phyloP scores from a whole-genome alignment of 2,888 invertebrate genomes.

The Tolmerus cingulatus region DNA sequence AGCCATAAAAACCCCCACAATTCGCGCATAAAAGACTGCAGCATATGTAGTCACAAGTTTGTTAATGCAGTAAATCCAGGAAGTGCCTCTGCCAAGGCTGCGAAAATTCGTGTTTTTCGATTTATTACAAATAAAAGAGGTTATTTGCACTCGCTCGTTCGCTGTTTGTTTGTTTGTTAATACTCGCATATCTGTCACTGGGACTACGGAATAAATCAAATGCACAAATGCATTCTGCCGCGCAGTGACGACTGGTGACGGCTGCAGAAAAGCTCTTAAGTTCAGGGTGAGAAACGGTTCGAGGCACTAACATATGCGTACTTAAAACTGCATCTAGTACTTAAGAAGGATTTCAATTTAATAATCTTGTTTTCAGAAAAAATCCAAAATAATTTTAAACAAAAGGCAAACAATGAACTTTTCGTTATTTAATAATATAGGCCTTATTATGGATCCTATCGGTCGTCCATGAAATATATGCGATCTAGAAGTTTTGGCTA shows the following conservation, averaged over 20 bases:
- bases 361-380: background rate
- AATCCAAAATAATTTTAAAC: background rate
- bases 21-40: background rate
- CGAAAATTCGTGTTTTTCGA: slow-evolving; percentile 12
- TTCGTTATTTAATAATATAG: background rate
- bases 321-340: background rate
- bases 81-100: background rate
- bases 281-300: background rate
- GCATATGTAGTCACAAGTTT: background rate
- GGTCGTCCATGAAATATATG: background rate
- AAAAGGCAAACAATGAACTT: no score
- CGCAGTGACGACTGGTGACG: background rate
- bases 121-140: slow-evolving; percentile 10
- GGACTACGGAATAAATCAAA: background rate
- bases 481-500: no score
- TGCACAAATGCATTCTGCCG: background rate
- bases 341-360: background rate
- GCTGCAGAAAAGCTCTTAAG: background rate
- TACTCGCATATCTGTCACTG: background rate
- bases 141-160: background rate
- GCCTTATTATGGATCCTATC: background rate
- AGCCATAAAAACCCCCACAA: background rate
- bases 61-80: background rate
- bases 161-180: background rate
- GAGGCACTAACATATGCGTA: background rate